A percentile compares a stretch with the other conserved stretches of the same genome.
These are phyloP conservation scores for Heliconius hewitsoni DNA, from an alignment of 1,140 invertebrate species.

Conservation along the genomic window DNA sequence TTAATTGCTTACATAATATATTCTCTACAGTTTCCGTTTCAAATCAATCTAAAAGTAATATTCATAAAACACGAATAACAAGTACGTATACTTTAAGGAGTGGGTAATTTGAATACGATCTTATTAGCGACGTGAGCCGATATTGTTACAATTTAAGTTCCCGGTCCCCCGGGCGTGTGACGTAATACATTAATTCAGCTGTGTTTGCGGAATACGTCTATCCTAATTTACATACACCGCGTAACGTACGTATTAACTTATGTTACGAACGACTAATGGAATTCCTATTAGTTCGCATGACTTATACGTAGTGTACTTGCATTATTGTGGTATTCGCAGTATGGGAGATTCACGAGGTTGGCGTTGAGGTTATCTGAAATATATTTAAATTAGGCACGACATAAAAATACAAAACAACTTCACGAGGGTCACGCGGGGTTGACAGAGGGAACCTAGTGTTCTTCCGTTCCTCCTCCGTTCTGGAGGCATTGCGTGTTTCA, in stretches of 20 bases:
- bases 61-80: slow-evolving; percentile 3
- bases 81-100: background rate
- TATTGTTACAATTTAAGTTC: slow-evolving; percentile 63
- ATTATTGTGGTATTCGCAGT: background rate
- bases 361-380: background rate
- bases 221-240: slow-evolving; percentile 68
- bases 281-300: slow-evolving; percentile 50
- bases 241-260: slow-evolving; percentile 58
- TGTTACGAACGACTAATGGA: slow-evolving; percentile 50
- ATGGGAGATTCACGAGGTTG: background rate
- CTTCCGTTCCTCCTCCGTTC: no score
- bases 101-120: slow-evolving; percentile 53
- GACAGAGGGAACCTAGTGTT: no score
- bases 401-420: no score
- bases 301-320: background rate
- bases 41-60: slow-evolving; percentile 7
- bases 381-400: background rate
- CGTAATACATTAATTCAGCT: slow-evolving; percentile 67
- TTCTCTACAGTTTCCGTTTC: background rate
- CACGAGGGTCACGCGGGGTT: no score
- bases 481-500: no score
- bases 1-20: background rate
- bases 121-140: slow-evolving; percentile 47
- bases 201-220: slow-evolving; percentile 68
- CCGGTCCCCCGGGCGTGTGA: slow-evolving; percentile 46